Base-by-base conservation (phyloP, 2,797 vertebrate genomes). In the Xiphorhynchus erythropygius region DNA sequence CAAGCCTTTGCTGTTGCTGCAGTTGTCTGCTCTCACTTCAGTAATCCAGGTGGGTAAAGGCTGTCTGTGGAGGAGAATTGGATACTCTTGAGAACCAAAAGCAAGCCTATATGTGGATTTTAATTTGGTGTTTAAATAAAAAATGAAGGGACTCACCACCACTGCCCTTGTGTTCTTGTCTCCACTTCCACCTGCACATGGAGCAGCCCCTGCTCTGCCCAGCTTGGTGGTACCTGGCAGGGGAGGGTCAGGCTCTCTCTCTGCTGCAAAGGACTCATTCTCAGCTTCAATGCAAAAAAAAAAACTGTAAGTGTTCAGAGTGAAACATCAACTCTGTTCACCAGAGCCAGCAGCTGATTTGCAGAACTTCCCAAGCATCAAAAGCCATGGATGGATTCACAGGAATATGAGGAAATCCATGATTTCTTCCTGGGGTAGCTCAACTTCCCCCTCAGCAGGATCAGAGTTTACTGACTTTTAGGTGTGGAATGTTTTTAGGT, bases 151-250 rank as follows among this genome's bases (percentile, higher is more conserved):
- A 13, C 42, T 67, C 41, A 44, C 33, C 33, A 1, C 5, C 28
- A 2, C 17, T 35, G 69, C 42, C 50, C n/a, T 32, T 32, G 39
- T 33, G 69, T 24, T 67, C 53, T 10, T 53, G 69, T 46, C 33
- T 8, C 42, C 0, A 0, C 39, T 47, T 3, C n/a, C 47, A 13
- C 9, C n/a, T 42, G 76, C 4, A 1, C 16, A 0, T 0, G 10
- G 8, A 21, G 57, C 70, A 37, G 56, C 44, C 37, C 67, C 44
- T 4, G 28, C 76, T 37, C 52, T 25, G 71, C 11, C 3, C 5
- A 1, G 17, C 5, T 13, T 7, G 2, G 69, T 19, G 64, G 15
- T 5, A 44, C 18, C 55, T 44, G 74, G 22, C 56, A 42, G 70
- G 78, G 69, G 2, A 74, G 69, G 47, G 25, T 28, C 69, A 19